phyloP scores from a whole-genome alignment of 2,888 invertebrate species.

The Gisinianus flammeolus region DNA sequence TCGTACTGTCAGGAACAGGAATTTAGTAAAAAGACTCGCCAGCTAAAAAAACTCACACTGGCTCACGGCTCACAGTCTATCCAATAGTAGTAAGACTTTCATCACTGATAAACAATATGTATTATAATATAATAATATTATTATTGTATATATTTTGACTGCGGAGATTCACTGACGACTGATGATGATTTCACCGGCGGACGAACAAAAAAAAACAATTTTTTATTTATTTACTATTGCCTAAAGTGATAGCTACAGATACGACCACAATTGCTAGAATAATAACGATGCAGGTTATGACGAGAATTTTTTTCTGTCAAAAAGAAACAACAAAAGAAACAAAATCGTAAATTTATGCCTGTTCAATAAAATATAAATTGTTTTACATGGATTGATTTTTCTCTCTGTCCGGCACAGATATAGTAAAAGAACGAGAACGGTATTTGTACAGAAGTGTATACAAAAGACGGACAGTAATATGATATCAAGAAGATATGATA shows the following conservation, averaged over 20 bases:
- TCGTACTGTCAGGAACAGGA: no score
- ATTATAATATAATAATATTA: not conserved
- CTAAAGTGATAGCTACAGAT: slow-evolving; percentile 58
- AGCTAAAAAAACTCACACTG: no score
- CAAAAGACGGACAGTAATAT: no score
- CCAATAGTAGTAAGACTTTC: no score
- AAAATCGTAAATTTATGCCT: slow-evolving; percentile 38
- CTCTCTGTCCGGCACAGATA: no score
- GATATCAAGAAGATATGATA: no score
- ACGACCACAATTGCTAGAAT: slow-evolving; percentile 78
- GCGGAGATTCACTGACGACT: not conserved
- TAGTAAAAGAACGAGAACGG: no score
- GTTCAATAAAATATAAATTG: not conserved
- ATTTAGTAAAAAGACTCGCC: no score
- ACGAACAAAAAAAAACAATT: not conserved
- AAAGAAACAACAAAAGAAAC: slow-evolving; percentile 60
- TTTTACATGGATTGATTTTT: no score
- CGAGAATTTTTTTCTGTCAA: slow-evolving; percentile 86
- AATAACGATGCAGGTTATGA: slow-evolving; percentile 81
- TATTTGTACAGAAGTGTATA: no score
- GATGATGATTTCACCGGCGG: not conserved
- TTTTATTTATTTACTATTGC: slow-evolving; percentile 1
- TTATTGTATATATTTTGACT: not conserved
- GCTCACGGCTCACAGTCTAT: no score
- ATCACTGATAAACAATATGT: not conserved